phyloP scores from a whole-genome alignment of 2,888 invertebrate species.

The Sphaeridia pumilis region DNA sequence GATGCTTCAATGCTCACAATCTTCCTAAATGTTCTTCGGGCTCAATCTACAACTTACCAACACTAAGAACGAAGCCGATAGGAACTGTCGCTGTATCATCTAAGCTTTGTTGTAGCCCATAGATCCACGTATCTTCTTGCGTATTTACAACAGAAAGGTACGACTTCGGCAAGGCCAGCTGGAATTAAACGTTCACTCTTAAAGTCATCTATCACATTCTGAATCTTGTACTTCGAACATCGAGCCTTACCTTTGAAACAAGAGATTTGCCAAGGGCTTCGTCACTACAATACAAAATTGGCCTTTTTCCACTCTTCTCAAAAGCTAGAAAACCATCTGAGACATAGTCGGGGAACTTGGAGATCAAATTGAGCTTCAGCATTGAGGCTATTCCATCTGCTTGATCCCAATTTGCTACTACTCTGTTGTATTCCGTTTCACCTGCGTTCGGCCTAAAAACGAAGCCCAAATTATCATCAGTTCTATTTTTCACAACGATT shows the following conservation, averaged over 20 bases:
- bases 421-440: slow-evolving; percentile 29
- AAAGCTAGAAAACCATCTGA: slow-evolving; percentile 27
- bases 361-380: slow-evolving; percentile 24
- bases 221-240: neutral
- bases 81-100: slow-evolving; percentile 25
- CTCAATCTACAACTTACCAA: slow-evolving; percentile 25
- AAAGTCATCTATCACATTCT: neutral
- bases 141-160: slow-evolving; percentile 25
- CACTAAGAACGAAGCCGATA: slow-evolving; percentile 28
- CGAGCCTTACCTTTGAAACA: slow-evolving; percentile 23
- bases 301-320: slow-evolving; percentile 24
- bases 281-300: slow-evolving; percentile 33
- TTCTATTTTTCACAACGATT: neutral
- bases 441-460: slow-evolving; percentile 9
- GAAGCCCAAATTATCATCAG: neutral
- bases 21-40: too few relatives aligned
- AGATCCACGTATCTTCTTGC: slow-evolving; percentile 26
- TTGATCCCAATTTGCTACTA: slow-evolving; percentile 34
- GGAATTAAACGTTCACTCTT: slow-evolving; percentile 7
- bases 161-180: slow-evolving; percentile 32
- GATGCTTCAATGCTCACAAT: neutral
- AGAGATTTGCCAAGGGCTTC: slow-evolving; percentile 30
- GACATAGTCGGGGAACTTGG: slow-evolving; percentile 28
- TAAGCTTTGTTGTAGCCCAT: slow-evolving; percentile 25
- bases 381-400: slow-evolving; percentile 26